Evolutionary conservation across 2,797 vertebrate genomes (phyloP), one percentile per base, ranked within the genome.

Genomic region (Selene dorsalis): DNA sequence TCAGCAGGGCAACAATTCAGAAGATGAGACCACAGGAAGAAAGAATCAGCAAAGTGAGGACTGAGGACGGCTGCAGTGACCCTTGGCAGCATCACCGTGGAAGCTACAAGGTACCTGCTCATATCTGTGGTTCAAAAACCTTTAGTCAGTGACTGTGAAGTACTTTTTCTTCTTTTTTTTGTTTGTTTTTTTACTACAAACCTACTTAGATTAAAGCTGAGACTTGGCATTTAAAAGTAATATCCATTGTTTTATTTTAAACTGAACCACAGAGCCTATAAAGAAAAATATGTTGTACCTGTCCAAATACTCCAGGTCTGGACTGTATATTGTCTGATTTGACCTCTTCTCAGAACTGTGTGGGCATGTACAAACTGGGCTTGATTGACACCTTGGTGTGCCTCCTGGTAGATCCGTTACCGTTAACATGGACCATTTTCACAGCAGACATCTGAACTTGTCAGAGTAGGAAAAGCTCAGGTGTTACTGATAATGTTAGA

Each of bases 401-500:
- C 26, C n/a, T 39, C 22, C 32, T 53, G 14, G 30, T 38, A 20
- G 48, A 53, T 53, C 20, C 20, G 14, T 28, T 38, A 16, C 16
- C 26, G 38, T 61, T 52, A 52, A 22, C 48, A 24, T 12, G 12
- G n/a, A 11, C 48, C 10, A 12, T 52, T 52, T 52, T 32, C 28
- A 56, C 26, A 56, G 55, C 16, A 32, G 60, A 45, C 41, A 50
- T 65, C 52, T 52, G 32, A 65, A 50, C 20, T 35, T 22, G 48
- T 52, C n/a, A 24, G 9, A 17, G 28, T 4, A 64, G 26, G 43
- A n/a, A 35, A 66, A 52, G 64, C 32, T 38, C 30, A 8, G 45
- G 18, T 18, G 17, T 48, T 20, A 48, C 17, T 48, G 45, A 48
- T 20, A 10, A 48, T 48, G 18, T 48, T 48, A 48, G 18, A 48